Base-by-base conservation (phyloP, 37 sponge, comb jelly and placozoan genomes). In the Ephydatia muelleri region DNA sequence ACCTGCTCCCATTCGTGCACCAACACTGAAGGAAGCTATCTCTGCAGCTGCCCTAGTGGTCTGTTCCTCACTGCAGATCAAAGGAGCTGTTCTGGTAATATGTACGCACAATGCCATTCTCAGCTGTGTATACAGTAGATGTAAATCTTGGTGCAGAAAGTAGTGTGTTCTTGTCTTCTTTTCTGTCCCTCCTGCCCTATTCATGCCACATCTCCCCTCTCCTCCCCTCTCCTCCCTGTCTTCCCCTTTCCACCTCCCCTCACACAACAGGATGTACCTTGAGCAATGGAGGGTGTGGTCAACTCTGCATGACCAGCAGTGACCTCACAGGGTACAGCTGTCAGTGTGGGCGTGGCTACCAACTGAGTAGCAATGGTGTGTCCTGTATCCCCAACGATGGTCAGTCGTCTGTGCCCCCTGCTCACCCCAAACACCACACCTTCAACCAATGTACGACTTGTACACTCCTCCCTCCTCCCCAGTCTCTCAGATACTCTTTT, bases 351-450 rank as follows among this genome's bases (percentile, higher is more conserved):
- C 23, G 72, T 68, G 84, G 89, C 11, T 88, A 72, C 74, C 12
- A 64, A 6, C 75, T 88, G 23, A 80, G 84, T 1, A 38, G 36
- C 14, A 84, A 88, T 70, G 68, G 79, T 30, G 78, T 32, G 35
- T 39, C 32, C 72, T 88, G 89, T 67, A 49, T 71, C 64, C 65
- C 64, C 2, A 43, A 71, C n/a, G 78, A 78, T 78, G 84, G 89
- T 88, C 38, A 26, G 68, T 65, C 30, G 72, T 70, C 19, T 14
- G n/a, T n/a, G n/a, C n/a, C n/a, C n/a, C n/a, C n/a, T n/a, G n/a
- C n/a, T n/a, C 30, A 31, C 30, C 72, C 67, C 16, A 65, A 65
- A 23, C 67, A 65, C 21, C 21, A 21, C 16, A 65, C 16, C 16
- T 65, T 23, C 21, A 65, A 65, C 21, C 21, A 29, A 2, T 34